Conservation (phyloP, 2,888 invertebrate genomes). For the Sinodicranocentrus sp. region DNA sequence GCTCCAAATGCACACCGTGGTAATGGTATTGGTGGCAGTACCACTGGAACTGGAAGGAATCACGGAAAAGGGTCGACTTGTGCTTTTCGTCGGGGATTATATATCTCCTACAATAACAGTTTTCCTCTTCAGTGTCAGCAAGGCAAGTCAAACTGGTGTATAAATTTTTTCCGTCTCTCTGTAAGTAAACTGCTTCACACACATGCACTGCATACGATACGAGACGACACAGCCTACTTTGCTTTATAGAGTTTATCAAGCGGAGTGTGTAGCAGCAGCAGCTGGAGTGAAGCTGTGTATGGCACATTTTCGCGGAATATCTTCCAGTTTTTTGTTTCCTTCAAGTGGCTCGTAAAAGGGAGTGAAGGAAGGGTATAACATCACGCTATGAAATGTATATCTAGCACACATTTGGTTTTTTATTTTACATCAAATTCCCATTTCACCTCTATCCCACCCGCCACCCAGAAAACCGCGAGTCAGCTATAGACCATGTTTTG, state of each 20-base stretch:
- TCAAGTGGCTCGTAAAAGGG: neutral
- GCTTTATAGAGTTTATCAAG: too few species aligned
- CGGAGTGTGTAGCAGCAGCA: neutral
- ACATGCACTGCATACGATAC: too few species aligned
- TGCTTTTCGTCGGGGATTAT: slow-evolving; percentile 6
- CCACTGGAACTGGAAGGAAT: neutral
- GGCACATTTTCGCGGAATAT: neutral
- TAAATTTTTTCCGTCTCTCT: too few species aligned
- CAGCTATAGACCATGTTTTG: too few species aligned
- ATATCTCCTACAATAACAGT: slow-evolving; percentile 18
- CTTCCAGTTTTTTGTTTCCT: slow-evolving; percentile 12
- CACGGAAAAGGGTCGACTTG: slow-evolving; percentile 12
- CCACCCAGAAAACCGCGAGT: too few species aligned
- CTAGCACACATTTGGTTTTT: neutral
- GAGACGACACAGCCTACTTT: too few species aligned
- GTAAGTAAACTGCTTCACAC: too few species aligned
- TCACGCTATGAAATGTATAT: neutral
- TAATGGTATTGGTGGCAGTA: neutral
- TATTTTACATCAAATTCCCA: slow-evolving; percentile 12
- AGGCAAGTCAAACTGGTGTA: slow-evolving; percentile 8
- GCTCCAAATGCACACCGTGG: slow-evolving; percentile 10
- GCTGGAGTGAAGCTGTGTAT: neutral
- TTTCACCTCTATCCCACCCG: neutral
- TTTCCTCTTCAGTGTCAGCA: slow-evolving; percentile 4
- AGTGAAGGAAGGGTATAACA: neutral